Evolutionary conservation across 2,888 invertebrate genomes (phyloP).

Genomic region (Cantharis flavilabris): DNA sequence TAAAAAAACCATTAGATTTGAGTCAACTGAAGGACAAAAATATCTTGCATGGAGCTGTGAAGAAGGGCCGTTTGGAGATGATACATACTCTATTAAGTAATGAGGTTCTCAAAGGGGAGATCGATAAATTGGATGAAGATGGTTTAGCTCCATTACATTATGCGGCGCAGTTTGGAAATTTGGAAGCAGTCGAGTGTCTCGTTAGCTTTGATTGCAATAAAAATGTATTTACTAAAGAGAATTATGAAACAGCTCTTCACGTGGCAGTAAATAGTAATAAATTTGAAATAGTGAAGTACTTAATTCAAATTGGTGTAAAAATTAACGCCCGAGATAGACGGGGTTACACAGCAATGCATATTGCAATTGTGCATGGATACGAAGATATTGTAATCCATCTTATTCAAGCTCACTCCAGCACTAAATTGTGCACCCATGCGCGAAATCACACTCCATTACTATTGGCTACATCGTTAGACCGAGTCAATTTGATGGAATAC

Average conservation of each 20-base stretch:
- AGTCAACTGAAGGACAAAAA: neutral
- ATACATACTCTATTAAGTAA: neutral
- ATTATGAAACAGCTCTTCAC: neutral
- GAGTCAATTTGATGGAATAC: neutral
- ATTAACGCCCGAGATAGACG: neutral
- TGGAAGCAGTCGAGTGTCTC: neutral
- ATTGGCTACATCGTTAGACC: neutral
- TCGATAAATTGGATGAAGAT: neutral
- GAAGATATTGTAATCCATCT: neutral
- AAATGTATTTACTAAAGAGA: neutral
- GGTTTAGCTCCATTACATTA: neutral
- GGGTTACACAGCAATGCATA: neutral
- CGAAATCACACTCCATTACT: neutral
- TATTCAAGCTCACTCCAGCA: neutral
- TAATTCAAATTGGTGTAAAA: neutral
- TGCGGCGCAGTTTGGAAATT: neutral
- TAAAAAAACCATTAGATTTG: neutral
- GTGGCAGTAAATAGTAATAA: neutral
- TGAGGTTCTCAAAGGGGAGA: neutral
- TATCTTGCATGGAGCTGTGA: neutral
- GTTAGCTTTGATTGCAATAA: neutral
- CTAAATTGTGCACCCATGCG: neutral
- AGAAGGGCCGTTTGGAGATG: neutral
- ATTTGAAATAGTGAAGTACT: neutral
- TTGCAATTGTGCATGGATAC: neutral